Conservation (phyloP, 2,113 vertebrate genomes). For the Crotalus viridis region DNA sequence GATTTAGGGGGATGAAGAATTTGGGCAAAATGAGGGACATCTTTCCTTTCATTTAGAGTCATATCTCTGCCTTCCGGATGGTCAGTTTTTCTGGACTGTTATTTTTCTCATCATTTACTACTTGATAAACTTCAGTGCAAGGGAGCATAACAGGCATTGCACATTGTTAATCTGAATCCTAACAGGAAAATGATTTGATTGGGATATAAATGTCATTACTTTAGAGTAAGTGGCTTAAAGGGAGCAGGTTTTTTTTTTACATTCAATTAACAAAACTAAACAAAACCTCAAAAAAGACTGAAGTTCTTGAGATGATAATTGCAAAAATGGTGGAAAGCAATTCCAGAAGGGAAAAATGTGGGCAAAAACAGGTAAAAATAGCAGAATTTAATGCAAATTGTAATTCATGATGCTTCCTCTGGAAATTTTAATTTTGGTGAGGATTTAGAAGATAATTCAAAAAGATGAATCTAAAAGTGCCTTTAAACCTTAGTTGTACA, state of each 20-base stretch:
- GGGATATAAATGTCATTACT: not conserved
- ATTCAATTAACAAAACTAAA: not conserved
- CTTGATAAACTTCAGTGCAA: not conserved
- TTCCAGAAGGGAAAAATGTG: slow-evolving; percentile 6
- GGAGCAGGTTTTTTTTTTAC: not conserved
- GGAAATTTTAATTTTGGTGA: slow-evolving; percentile 50
- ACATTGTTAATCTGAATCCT: not conserved
- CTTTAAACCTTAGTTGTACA: slow-evolving; percentile 25
- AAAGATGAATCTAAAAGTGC: slow-evolving; percentile 30
- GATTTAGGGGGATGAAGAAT: not conserved
- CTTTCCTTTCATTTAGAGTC: not conserved
- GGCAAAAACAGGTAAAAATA: slow-evolving; percentile 28
- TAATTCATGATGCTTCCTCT: slow-evolving; percentile 37
- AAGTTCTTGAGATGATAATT: not conserved
- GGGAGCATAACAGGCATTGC: not conserved
- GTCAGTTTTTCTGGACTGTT: not conserved
- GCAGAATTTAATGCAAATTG: not conserved
- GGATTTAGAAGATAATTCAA: slow-evolving; percentile 38
- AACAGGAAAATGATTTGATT: not conserved
- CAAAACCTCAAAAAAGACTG: not conserved
- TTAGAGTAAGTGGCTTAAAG: not conserved
- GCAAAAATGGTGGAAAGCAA: slow-evolving; percentile 29
- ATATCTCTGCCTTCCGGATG: not conserved
- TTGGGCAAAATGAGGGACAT: not conserved
- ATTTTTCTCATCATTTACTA: not conserved